Evolutionary conservation across 2,888 invertebrate species (phyloP), one percentile per base, ranked within the genome.

Genomic region (Sinohyriopsis cumingii): DNA sequence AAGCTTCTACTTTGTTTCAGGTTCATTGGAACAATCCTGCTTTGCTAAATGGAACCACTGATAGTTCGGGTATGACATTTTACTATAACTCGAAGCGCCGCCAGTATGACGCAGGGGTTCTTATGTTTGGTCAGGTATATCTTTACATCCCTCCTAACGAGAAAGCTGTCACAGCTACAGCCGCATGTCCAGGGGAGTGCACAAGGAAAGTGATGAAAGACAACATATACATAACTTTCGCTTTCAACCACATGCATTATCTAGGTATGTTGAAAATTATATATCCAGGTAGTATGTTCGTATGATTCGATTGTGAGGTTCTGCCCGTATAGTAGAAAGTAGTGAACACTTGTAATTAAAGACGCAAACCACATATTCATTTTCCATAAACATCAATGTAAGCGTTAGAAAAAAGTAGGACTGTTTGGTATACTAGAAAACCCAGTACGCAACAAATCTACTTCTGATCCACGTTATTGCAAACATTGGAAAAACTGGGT

Each of bases 21-120:
- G 62, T 79, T n/a, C 83, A 83, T 67, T 83, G 83, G 83, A 82
- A 80, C 56, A 83, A 83, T 63, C 81, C 81, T 0, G 63, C 60
- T 20, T 19, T 57, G 61, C 63, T 28, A 12, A 61, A 60, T n/a
- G 63, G 63, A 28, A 78, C 71, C 60, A 68, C 53, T n/a, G 83
- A 83, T 55, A 68, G 75, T 22, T 82, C 83, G 1, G 83, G 83
- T 19, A 57, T 82, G 60, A 63, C 62, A 15, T 63, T 83, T 33
- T 72, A 76, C 69, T 68, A 79, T 63, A 82, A 81, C 4, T 73
- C 77, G 5, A 79, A 78, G 7, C 71, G 79, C 18, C 68, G 81
- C n/a, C 61, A 56, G 0, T 66, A 78, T 67, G 72, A 79, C 63
- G 80, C 79, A 1, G 82, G 77, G 5, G 67, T 80, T 20, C 25